Percentiles rank a stretch among this genome's conserved stretches.
These are phyloP conservation scores for Ctenosaura bakeri DNA, from an alignment of 2,797 vertebrate species.

Conservation along the genomic window DNA sequence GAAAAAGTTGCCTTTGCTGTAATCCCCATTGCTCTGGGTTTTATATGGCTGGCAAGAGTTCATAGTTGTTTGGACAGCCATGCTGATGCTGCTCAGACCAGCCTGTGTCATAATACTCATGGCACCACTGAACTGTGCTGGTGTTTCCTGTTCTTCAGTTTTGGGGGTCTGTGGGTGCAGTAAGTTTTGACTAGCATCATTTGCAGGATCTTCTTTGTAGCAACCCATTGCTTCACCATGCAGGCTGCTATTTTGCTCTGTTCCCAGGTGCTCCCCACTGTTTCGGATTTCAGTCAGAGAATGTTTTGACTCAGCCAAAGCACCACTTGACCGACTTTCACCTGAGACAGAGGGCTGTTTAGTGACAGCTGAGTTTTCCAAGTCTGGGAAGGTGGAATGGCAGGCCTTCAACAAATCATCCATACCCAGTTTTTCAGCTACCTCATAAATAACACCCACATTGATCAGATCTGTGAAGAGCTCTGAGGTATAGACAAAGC, in stretches of 20 bases:
- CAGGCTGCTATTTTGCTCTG: constrained; percentile 80
- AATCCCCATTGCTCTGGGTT: constrained; percentile 87
- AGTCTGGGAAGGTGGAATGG: constrained; percentile 93
- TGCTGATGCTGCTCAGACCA: constrained; percentile 56
- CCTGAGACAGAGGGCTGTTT: constrained; percentile 75
- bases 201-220: constrained; percentile 75
- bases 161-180: constrained; percentile 83
- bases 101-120: constrained; percentile 68
- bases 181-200: constrained; percentile 69
- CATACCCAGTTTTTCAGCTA: constrained; percentile 92
- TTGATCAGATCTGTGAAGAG: constrained; percentile 95
- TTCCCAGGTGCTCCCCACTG: constrained; percentile 68
- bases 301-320: constrained; percentile 74
- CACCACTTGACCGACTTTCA: constrained; percentile 73
- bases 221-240: constrained; percentile 77
- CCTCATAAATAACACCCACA: constrained; percentile 94
- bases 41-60: constrained; percentile 84
- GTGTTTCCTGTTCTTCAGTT: constrained; percentile 81
- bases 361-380: constrained; percentile 85
- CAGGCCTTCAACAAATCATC: constrained; percentile 91
- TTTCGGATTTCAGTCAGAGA: constrained; percentile 72
- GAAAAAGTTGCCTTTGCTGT: constrained; percentile 77
- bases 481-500: constrained; percentile 95
- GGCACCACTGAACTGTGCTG: constrained; percentile 52
- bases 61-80: constrained; percentile 54